A percentile compares a stretch with the other conserved stretches of the same genome.
These are phyloP conservation scores for Panzeria rudis DNA, from an alignment of 2,888 invertebrate species.

Conservation along the genomic window DNA sequence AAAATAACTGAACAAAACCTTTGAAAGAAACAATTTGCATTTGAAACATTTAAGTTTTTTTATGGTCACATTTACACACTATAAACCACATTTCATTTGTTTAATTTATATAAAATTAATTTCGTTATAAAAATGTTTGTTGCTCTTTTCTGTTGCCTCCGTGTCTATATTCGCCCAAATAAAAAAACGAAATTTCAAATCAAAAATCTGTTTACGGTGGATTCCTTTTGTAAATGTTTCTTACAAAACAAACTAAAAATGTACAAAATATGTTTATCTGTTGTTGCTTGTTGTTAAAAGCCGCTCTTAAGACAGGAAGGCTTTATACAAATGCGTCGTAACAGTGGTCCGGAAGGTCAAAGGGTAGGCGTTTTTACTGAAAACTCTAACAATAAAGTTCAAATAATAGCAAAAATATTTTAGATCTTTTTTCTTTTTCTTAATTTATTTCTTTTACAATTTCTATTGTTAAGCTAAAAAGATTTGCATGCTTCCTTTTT, in stretches of 20 bases:
- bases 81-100: slow-evolving; percentile 39
- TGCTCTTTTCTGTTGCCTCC: slow-evolving; percentile 59
- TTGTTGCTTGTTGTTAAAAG: slow-evolving; percentile 73
- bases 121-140: slow-evolving; percentile 59
- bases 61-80: slow-evolving; percentile 39
- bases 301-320: slow-evolving; percentile 82
- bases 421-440: slow-evolving; percentile 33
- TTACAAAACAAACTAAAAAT: slow-evolving; percentile 32
- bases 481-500: slow-evolving; percentile 41
- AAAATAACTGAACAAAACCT: slow-evolving; percentile 9
- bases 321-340: slow-evolving; percentile 81
- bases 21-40: slow-evolving; percentile 25
- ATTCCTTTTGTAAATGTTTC: slow-evolving; percentile 38
- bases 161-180: slow-evolving; percentile 41
- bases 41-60: slow-evolving; percentile 22
- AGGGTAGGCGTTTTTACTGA: slow-evolving; percentile 78
- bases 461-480: slow-evolving; percentile 19
- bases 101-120: slow-evolving; percentile 62
- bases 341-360: slow-evolving; percentile 82
- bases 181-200: slow-evolving; percentile 14
- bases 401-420: slow-evolving; percentile 41
- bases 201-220: slow-evolving; percentile 27
- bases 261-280: slow-evolving; percentile 25
- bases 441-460: slow-evolving; percentile 15
- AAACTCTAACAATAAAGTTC: slow-evolving; percentile 34